Evolutionary conservation across 2,797 vertebrate species (phyloP), one percentile per base, ranked within the genome.

Genomic region (Lacerta agilis): DNA sequence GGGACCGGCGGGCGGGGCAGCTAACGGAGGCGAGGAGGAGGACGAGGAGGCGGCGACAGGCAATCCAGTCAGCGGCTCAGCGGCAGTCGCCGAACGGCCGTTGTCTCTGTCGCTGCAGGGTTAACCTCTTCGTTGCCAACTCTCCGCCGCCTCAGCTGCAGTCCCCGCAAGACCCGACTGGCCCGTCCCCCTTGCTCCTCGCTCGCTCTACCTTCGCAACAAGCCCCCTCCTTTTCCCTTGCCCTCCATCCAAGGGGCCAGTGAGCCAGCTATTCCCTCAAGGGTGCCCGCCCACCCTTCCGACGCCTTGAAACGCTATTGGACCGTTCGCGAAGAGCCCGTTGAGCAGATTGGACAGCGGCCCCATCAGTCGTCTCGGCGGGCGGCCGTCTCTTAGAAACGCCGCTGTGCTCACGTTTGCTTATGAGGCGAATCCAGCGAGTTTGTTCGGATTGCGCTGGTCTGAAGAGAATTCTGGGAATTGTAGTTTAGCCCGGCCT

Each of bases 61-160:
- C 88, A 27, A 20, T 6, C n/a, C 81, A 17, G 58, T 17, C 17
- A 8, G 20, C 55, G 67, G 64, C 90, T 86, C 79, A 86, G 66
- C 5, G 33, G 38, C 61, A 80, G n/a, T 49, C n/a, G 86, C n/a
- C n/a, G 15, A 18, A 49, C 23, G 43, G 78, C 83, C 79, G 29
- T 82, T 69, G 43, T 75, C 86, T 67, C 73, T 8, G 5, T 27
- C 55, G 87, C 84, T 27, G 79, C 89, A 61, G 23, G 79, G 83
- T 88, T 17, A 91, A 92, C 90, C 82, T 92, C 89, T 86, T 93
- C 93, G 94, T 92, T 71, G 91, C 92, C 92, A 90, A 93, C 91
- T 95, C 95, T 90, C 45, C 49, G 13, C 38, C 9, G 69, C 67
- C 83, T 55, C 89, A 91, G 95, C 96, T 94, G 96, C 97, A 96